These are phyloP conservation scores for Scomber japonicus DNA, from an alignment of 2,113 vertebrate genomes.

Conservation along the genomic window DNA sequence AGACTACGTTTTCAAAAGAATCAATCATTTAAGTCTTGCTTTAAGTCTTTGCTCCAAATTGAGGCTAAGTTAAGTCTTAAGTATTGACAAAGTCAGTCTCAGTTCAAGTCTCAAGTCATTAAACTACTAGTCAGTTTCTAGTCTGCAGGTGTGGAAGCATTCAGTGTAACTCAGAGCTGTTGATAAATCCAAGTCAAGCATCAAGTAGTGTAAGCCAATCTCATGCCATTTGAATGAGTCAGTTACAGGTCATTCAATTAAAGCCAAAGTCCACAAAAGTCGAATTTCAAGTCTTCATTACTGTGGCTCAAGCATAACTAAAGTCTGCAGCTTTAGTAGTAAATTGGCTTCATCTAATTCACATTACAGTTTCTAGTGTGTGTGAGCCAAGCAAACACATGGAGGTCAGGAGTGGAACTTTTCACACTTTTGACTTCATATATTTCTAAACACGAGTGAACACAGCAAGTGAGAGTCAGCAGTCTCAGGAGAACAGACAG, in stretches of 20 bases:
- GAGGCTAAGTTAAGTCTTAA: too few relatives aligned
- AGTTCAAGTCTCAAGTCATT: background rate
- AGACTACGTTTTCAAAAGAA: too few relatives aligned
- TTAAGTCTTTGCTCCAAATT: too few relatives aligned
- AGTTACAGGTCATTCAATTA: background rate
- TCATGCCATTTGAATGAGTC: background rate
- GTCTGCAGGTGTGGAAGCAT: background rate
- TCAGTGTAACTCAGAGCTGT: background rate
- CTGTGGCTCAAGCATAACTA: too few relatives aligned
- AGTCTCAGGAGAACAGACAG: background rate
- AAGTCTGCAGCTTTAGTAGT: background rate
- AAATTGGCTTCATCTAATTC: background rate
- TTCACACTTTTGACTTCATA: background rate
- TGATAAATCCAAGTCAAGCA: too few relatives aligned
- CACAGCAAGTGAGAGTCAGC: background rate
- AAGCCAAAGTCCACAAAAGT: background rate
- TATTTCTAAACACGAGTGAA: background rate
- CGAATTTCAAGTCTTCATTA: background rate
- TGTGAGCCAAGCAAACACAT: background rate
- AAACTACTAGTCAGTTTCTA: background rate
- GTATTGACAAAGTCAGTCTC: background rate
- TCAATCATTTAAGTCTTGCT: background rate
- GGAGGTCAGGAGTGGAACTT: background rate
- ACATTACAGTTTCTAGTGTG: background rate
- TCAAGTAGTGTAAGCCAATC: too few relatives aligned